phyloP scores from a whole-genome alignment of 2,888 invertebrate species.

The Nemurella pictetii region DNA sequence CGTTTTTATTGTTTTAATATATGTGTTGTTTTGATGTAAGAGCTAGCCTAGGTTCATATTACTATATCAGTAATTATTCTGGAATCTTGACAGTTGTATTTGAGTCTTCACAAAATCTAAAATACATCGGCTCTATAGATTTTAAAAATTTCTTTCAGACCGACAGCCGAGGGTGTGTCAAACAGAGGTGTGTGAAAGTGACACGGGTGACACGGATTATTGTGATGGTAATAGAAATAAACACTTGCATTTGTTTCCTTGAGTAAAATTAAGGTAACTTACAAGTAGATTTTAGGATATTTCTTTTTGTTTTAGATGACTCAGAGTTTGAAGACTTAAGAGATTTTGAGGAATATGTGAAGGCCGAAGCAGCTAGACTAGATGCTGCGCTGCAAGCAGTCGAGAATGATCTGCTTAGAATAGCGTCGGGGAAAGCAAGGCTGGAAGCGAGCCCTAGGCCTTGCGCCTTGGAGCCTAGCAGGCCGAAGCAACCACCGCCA shows the following conservation, averaged over 20 bases:
- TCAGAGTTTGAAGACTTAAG: neutral
- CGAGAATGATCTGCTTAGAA: neutral
- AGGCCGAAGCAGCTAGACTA: neutral
- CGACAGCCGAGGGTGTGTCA: neutral
- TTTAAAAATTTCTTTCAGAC: neutral
- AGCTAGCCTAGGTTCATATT: too few species aligned
- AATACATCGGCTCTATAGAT: too few species aligned
- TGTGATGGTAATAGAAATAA: neutral
- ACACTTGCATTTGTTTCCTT: neutral
- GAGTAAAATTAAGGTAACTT: neutral
- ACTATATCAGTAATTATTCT: too few species aligned
- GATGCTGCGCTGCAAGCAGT: neutral
- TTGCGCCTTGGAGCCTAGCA: neutral
- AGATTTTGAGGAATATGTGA: neutral
- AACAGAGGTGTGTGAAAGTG: neutral
- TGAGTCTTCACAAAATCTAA: too few species aligned
- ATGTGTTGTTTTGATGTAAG: neutral
- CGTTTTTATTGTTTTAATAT: too few species aligned
- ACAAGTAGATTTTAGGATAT: neutral
- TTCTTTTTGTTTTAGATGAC: neutral
- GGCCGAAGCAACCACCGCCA: neutral
- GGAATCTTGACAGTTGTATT: too few species aligned
- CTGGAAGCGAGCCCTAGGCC: neutral
- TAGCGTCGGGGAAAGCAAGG: neutral
- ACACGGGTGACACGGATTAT: neutral